A percentile compares a stretch with the other conserved stretches of the same genome.
Conservation (phyloP, 1,140 invertebrate species). For the Euura saliciscinereae region DNA sequence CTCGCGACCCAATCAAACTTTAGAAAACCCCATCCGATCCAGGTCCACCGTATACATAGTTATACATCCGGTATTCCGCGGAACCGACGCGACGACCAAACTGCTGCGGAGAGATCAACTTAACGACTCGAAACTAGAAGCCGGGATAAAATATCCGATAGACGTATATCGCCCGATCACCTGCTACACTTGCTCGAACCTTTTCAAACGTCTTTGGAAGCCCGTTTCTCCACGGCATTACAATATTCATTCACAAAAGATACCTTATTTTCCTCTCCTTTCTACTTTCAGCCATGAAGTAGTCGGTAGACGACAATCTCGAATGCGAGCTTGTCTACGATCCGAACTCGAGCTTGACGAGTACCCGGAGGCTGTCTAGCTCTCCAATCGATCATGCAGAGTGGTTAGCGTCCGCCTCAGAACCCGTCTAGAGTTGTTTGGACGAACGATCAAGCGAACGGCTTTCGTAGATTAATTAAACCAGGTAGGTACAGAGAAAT, state of each 20-base stretch:
- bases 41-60: background rate
- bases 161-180: too few relatives aligned
- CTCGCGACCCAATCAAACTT: conserved; percentile 8
- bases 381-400: background rate
- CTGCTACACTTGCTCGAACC: too few relatives aligned
- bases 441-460: background rate
- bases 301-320: background rate
- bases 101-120: background rate
- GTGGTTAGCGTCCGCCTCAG: background rate
- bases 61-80: background rate
- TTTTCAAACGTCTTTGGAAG: too few relatives aligned
- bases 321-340: background rate
- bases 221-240: too few relatives aligned
- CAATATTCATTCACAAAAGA: too few relatives aligned
- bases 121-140: conserved; percentile 5
- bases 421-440: background rate
- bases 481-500: background rate
- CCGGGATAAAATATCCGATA: background rate
- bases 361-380: background rate
- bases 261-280: too few relatives aligned
- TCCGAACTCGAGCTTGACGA: background rate
- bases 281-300: too few relatives aligned
- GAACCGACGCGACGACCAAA: background rate
- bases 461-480: conserved; percentile 6
- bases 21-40: background rate